These are phyloP conservation scores for Stenichneumon culpator DNA, from an alignment of 2,888 invertebrate genomes.

Conservation along the genomic window DNA sequence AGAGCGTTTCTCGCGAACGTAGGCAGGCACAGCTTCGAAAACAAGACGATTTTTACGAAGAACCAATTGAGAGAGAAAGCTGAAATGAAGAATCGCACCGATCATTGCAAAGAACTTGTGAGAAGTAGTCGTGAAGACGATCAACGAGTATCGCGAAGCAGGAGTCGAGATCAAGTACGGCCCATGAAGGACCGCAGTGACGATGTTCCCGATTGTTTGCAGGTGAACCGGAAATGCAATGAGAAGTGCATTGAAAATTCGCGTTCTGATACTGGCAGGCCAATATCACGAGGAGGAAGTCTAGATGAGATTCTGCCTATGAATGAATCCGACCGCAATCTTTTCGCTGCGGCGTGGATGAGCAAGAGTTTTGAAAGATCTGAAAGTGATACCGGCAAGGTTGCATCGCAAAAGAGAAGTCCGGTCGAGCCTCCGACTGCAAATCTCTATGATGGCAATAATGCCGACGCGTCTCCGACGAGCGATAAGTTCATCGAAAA, in stretches of 20 bases:
- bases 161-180: background rate
- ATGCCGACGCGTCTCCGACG: background rate
- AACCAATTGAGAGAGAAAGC: background rate
- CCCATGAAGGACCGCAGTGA: background rate
- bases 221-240: background rate
- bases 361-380: background rate
- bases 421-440: background rate
- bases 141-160: background rate
- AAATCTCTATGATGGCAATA: background rate
- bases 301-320: background rate
- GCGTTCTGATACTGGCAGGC: background rate
- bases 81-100: background rate
- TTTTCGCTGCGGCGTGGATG: background rate
- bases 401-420: background rate
- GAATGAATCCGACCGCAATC: background rate
- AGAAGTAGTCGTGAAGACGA: background rate
- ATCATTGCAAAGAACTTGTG: background rate
- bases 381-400: background rate
- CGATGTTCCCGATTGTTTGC: background rate
- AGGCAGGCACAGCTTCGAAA: background rate
- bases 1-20: conserved; percentile 35
- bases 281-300: conserved; percentile 20
- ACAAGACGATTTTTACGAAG: background rate
- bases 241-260: background rate
- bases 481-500: background rate